phyloP scores from a whole-genome alignment of 2,888 invertebrate species.

The Teleogryllus oceanicus region DNA sequence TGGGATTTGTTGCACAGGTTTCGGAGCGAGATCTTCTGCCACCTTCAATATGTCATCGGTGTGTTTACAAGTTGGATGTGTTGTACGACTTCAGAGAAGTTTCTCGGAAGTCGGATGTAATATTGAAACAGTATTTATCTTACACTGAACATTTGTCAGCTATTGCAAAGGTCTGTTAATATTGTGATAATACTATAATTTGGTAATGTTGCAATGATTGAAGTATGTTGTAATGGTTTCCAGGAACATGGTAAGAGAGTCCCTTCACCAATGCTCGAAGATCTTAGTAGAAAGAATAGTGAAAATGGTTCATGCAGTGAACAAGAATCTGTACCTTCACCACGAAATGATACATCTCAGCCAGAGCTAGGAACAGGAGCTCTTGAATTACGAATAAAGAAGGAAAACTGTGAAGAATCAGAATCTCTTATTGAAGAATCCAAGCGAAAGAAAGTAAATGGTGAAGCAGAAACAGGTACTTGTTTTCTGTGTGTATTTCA shows the following conservation, averaged over 20 bases:
- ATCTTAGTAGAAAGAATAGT: constrained; percentile 23
- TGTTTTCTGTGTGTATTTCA: too few relatives aligned
- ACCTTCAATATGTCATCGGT: constrained; percentile 71
- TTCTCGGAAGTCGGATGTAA: constrained; percentile 70
- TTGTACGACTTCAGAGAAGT: constrained; percentile 73
- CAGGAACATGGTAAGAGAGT: background rate
- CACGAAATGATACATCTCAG: background rate
- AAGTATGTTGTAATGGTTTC: background rate
- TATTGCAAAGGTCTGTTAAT: constrained; percentile 60
- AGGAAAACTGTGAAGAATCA: constrained; percentile 25
- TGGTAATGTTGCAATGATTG: background rate
- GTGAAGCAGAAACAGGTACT: background rate
- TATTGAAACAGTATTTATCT: constrained; percentile 71
- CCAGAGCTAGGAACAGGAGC: constrained; percentile 24
- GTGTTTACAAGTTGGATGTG: constrained; percentile 71
- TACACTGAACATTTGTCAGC: constrained; percentile 62
- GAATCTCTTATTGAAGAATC: background rate
- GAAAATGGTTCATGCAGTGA: constrained; percentile 24
- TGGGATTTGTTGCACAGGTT: constrained; percentile 52
- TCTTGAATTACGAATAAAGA: constrained; percentile 29
- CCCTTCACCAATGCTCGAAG: background rate
- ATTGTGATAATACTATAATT: background rate
- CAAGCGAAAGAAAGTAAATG: background rate
- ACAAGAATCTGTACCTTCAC: constrained; percentile 9
- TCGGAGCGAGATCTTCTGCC: constrained; percentile 73